phyloP scores from a whole-genome alignment of 1,140 invertebrate species.

The Lucilia cuprina region DNA sequence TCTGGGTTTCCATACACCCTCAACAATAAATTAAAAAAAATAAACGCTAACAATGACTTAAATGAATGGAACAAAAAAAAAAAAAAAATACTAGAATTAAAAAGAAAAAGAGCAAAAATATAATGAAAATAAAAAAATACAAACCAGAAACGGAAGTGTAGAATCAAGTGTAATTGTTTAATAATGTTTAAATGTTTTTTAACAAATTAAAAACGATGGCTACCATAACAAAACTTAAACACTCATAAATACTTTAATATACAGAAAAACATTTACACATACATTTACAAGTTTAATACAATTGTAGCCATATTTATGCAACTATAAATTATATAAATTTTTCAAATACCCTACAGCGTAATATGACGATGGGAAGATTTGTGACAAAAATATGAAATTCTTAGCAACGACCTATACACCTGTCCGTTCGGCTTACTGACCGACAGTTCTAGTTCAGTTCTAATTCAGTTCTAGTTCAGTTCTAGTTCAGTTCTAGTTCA shows the following conservation, averaged over 20 bases:
- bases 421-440: too few species aligned
- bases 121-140: not conserved
- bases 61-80: too few species aligned
- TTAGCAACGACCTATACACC: too few species aligned
- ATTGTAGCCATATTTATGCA: not conserved
- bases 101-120: not conserved
- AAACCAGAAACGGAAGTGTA: conserved; percentile 1
- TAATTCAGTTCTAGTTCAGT: too few species aligned
- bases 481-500: too few species aligned
- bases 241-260: not conserved
- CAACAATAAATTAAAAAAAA: not conserved
- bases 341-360: not conserved
- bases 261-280: not conserved
- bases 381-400: too few species aligned
- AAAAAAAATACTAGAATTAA: not conserved
- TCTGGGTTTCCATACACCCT: too few species aligned
- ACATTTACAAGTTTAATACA: too few species aligned
- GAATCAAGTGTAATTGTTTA: conserved; percentile 7
- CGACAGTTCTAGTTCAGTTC: too few species aligned
- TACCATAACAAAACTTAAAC: not conserved
- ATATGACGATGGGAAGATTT: too few species aligned
- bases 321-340: not conserved
- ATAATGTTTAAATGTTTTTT: not conserved
- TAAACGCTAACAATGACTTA: not conserved
- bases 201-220: conserved; percentile 9